A percentile compares a stretch with the other conserved stretches of the same genome.
Conservation (phyloP, 2,797 vertebrate genomes). For the Limnodromus scolopaceus region DNA sequence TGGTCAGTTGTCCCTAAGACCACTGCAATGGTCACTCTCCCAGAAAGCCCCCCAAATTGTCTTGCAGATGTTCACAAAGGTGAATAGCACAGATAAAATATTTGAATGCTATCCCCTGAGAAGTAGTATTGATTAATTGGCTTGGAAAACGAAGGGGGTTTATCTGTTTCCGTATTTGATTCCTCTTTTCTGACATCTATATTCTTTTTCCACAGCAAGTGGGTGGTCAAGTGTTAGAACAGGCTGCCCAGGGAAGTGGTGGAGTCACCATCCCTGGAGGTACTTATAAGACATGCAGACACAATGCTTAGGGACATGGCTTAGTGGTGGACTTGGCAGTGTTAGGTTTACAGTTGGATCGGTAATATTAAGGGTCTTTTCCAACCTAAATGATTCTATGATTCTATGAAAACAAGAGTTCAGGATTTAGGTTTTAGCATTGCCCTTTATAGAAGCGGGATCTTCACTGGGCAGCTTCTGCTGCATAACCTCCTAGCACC, state of each 20-base stretch:
- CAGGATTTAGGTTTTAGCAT: neutral
- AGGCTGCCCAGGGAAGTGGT: neutral
- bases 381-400: neutral
- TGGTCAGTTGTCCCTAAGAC: neutral
- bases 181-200: accelerated
- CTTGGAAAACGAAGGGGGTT: accelerated
- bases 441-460: neutral
- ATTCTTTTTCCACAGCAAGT: neutral
- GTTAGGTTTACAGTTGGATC: neutral
- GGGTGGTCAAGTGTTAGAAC: neutral
- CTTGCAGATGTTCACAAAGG: neutral
- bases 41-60: neutral
- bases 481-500: neutral
- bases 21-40: neutral
- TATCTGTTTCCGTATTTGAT: neutral
- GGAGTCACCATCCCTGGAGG: neutral
- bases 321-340: neutral
- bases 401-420: neutral
- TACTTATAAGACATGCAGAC: accelerated
- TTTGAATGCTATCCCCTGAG: neutral
- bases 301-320: neutral
- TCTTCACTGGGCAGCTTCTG: neutral
- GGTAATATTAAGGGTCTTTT: neutral
- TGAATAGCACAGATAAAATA: neutral
- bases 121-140: neutral